Evolutionary conservation across 1,140 invertebrate genomes (phyloP).

Genomic region (Coelopa frigida): DNA sequence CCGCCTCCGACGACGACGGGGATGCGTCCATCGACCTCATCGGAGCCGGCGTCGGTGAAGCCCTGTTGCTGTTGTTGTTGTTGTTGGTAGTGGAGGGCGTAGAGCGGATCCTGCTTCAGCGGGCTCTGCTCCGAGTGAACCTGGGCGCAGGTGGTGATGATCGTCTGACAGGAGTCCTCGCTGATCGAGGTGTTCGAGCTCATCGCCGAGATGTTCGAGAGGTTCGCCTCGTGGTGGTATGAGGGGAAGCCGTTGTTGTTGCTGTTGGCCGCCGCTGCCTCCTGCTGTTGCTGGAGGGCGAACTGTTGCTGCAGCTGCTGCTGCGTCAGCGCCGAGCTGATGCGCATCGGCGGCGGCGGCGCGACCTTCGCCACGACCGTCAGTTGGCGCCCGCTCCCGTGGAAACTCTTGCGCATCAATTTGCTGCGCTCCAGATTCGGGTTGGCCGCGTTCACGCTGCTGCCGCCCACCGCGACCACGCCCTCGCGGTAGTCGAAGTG

Average conservation of each 20-base stretch:
- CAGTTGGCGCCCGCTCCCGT: slow-evolving; percentile 72
- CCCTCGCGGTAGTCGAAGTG: slow-evolving; percentile 67
- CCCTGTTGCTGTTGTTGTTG: slow-evolving; percentile 8
- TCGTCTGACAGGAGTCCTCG: slow-evolving; percentile 71
- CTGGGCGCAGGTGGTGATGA: slow-evolving; percentile 67
- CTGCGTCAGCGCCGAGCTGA: slow-evolving; percentile 57
- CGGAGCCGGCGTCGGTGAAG: slow-evolving; percentile 18
- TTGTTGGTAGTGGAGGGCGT: slow-evolving; percentile 20
- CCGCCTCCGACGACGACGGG: slow-evolving; percentile 12
- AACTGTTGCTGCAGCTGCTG: slow-evolving; percentile 39
- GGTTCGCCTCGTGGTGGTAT: slow-evolving; percentile 43
- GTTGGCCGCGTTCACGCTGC: slow-evolving; percentile 50
- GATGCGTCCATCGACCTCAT: slow-evolving; percentile 51
- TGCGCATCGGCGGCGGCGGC: slow-evolving; percentile 75
- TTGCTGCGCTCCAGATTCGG: slow-evolving; percentile 79
- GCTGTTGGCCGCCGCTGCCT: slow-evolving; percentile 19
- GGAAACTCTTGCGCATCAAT: slow-evolving; percentile 82
- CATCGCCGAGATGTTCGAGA: slow-evolving; percentile 39
- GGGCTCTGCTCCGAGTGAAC: slow-evolving; percentile 72
- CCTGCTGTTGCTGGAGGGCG: slow-evolving; percentile 24
- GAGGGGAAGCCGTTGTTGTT: slow-evolving; percentile 1
- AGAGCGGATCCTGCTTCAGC: slow-evolving; percentile 46
- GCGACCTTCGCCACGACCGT: slow-evolving; percentile 73
- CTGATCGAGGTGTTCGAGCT: slow-evolving; percentile 71
- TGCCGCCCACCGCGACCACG: neutral